Percentiles rank a stretch among this genome's conserved stretches.
Conservation (phyloP, 1,140 invertebrate species). For the Heliconius congener region DNA sequence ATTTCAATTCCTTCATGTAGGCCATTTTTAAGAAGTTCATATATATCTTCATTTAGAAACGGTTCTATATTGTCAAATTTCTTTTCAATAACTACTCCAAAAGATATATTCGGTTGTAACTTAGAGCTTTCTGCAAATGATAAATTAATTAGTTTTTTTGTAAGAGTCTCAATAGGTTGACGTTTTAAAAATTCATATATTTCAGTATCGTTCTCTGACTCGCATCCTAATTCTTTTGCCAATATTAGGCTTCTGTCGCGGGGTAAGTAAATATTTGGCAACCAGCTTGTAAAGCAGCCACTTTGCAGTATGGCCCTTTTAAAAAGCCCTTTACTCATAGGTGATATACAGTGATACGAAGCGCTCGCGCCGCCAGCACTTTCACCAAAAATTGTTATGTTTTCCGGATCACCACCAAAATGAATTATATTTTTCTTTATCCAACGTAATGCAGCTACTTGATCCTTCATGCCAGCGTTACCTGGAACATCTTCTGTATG, state of each 20-base stretch:
- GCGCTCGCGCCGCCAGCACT: slow-evolving; percentile 81
- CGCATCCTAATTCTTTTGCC: slow-evolving; percentile 47
- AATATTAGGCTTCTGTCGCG: slow-evolving; percentile 47
- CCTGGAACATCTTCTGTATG: slow-evolving; percentile 83
- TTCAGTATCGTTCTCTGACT: slow-evolving; percentile 42
- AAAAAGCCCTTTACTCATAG: slow-evolving; percentile 67
- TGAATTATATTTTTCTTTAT: slow-evolving; percentile 84
- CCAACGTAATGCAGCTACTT: slow-evolving; percentile 83
- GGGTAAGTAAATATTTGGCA: slow-evolving; percentile 35
- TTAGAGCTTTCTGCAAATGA: slow-evolving; percentile 34
- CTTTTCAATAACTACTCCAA: slow-evolving; percentile 49
- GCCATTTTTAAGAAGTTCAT: slow-evolving; percentile 37
- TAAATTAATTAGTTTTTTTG: slow-evolving; percentile 30
- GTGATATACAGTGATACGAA: slow-evolving; percentile 71
- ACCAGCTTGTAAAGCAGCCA: slow-evolving; percentile 40
- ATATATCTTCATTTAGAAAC: slow-evolving; percentile 43
- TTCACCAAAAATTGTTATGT: slow-evolving; percentile 83
- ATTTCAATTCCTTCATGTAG: slow-evolving; percentile 58
- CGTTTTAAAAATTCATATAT: slow-evolving; percentile 48
- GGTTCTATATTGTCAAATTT: slow-evolving; percentile 47
- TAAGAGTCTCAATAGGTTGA: slow-evolving; percentile 40
- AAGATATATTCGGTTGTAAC: slow-evolving; percentile 19
- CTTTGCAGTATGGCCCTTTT: slow-evolving; percentile 54
- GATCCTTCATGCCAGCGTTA: slow-evolving; percentile 86
- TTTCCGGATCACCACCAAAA: slow-evolving; percentile 85